Percentiles rank a stretch among this genome's conserved stretches.
These are phyloP conservation scores for Chrysoperla carnea DNA, from an alignment of 1,140 invertebrate species.

Conservation along the genomic window DNA sequence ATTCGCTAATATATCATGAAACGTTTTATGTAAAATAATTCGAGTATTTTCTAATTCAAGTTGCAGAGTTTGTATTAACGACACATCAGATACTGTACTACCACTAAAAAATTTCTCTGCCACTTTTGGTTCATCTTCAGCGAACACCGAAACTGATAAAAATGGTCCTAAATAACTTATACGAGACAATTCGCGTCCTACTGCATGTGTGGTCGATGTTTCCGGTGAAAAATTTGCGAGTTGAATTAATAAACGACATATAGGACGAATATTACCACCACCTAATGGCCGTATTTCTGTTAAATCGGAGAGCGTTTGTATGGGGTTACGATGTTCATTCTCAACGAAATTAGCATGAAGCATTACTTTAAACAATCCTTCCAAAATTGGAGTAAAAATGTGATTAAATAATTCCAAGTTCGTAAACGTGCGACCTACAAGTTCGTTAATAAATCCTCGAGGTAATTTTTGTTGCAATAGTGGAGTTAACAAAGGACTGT, in stretches of 20 bases:
- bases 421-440: conserved; percentile 35
- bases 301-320: conserved; percentile 45
- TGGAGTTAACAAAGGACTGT: conserved; percentile 36
- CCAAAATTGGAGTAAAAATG: conserved; percentile 54
- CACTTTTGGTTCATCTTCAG: conserved; percentile 75
- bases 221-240: conserved; percentile 61
- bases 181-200: conserved; percentile 65
- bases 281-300: conserved; percentile 45
- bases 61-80: conserved; percentile 42
- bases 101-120: conserved; percentile 45
- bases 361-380: conserved; percentile 48
- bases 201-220: conserved; percentile 39
- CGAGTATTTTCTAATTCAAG: conserved; percentile 53
- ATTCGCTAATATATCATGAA: conserved; percentile 72
- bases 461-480: conserved; percentile 45
- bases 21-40: conserved; percentile 40
- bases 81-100: conserved; percentile 27
- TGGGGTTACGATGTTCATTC: conserved; percentile 47
- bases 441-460: conserved; percentile 44
- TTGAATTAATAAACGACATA: conserved; percentile 57
- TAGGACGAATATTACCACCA: conserved; percentile 40
- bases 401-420: conserved; percentile 34
- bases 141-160: conserved; percentile 75
- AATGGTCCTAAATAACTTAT: conserved; percentile 81
- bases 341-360: conserved; percentile 49